Conservation (phyloP, 2,113 vertebrate genomes). For the Aldabrachelys gigantea region DNA sequence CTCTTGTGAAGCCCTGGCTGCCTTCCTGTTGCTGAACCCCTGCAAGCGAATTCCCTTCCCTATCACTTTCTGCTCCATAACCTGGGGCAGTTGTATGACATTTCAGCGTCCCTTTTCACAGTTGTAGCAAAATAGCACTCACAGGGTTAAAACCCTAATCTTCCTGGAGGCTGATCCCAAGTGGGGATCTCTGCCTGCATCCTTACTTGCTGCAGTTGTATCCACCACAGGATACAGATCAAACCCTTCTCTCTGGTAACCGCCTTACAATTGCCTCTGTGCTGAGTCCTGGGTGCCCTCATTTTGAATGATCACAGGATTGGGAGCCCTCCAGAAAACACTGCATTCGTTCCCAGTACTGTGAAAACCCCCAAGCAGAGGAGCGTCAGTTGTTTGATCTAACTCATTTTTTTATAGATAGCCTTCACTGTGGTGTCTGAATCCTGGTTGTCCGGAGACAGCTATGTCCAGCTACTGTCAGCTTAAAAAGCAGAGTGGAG, state of each 20-base stretch:
- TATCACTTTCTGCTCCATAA: not conserved
- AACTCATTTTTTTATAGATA: not conserved
- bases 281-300: rapidly evolving
- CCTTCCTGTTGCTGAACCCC: constrained; percentile 9
- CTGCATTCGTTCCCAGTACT: rapidly evolving
- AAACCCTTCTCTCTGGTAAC: not conserved
- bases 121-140: not conserved
- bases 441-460: not conserved
- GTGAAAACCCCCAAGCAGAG: rapidly evolving
- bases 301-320: not conserved
- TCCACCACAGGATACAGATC: rapidly evolving
- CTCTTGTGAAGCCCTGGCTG: not conserved
- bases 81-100: too few relatives aligned
- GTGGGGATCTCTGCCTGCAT: rapidly evolving
- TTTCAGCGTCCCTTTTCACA: not conserved
- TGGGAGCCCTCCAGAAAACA: not conserved
- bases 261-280: rapidly evolving
- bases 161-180: not conserved
- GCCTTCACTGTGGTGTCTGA: rapidly evolving
- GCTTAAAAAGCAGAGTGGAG: not conserved
- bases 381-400: not conserved
- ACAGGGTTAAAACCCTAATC: not conserved
- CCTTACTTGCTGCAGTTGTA: not conserved
- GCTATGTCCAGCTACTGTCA: rapidly evolving
- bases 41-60: not conserved